Percentiles rank a stretch among this genome's conserved stretches.
These are phyloP conservation scores for Acronicta psi DNA, from an alignment of 2,888 invertebrate genomes.

Conservation along the genomic window DNA sequence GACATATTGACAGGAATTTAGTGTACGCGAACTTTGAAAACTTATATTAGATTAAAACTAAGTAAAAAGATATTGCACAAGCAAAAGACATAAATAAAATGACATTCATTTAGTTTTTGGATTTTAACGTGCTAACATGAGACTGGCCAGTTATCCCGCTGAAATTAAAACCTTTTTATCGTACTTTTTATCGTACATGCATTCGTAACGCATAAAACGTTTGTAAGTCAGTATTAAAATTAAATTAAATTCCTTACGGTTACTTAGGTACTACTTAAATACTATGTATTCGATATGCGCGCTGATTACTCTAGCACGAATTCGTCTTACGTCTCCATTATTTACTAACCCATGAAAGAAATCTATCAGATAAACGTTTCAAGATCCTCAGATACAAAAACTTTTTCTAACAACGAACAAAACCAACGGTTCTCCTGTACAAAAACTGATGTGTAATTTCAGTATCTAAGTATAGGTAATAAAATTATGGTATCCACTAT, in stretches of 20 bases:
- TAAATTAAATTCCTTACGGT: no score
- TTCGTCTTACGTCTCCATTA: no score
- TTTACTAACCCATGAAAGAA: no score
- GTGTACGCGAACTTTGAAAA: conserved; percentile 32
- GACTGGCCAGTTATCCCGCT: conserved; percentile 2
- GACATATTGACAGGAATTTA: conserved; percentile 62
- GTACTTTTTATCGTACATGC: no score
- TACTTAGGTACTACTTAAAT: no score
- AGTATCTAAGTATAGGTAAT: conserved; percentile 40
- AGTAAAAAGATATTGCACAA: conserved; percentile 8
- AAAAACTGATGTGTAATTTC: conserved; percentile 32
- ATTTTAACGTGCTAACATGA: not conserved
- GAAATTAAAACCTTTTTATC: not conserved
- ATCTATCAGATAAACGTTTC: no score
- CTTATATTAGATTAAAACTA: conserved; percentile 36
- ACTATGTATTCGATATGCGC: no score
- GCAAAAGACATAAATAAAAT: conserved; percentile 12
- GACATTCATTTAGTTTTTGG: conserved; percentile 5
- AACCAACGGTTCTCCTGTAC: conserved; percentile 24
- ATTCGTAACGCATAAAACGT: no score
- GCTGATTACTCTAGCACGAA: no score
- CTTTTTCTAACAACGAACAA: conserved; percentile 2
- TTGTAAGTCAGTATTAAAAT: no score
- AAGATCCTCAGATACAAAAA: not conserved
- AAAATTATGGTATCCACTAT: conserved; percentile 37